phyloP scores from a whole-genome alignment of 2,797 vertebrate species.

The Molossus alvarezi region DNA sequence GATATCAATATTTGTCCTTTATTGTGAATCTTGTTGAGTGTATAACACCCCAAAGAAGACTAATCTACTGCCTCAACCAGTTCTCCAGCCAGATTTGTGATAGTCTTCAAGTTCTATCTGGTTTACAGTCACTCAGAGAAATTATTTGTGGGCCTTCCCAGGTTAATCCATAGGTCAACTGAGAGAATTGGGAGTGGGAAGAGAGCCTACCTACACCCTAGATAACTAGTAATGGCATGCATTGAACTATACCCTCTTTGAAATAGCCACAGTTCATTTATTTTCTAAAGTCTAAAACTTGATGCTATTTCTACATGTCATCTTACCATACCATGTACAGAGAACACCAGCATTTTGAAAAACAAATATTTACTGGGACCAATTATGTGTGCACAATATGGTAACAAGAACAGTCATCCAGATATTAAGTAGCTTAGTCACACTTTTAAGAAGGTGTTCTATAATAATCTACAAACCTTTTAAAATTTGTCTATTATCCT shows the following conservation, averaged over 20 bases:
- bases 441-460: neutral
- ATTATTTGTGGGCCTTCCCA: neutral
- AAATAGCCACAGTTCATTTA: neutral
- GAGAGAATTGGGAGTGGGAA: neutral
- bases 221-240: neutral
- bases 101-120: neutral
- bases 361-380: neutral
- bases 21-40: neutral
- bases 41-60: neutral
- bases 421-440: neutral
- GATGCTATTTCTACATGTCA: neutral
- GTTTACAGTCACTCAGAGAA: neutral
- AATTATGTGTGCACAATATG: neutral
- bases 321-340: neutral
- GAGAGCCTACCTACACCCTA: neutral
- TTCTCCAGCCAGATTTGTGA: neutral
- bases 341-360: slow-evolving; percentile 23
- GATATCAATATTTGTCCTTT: neutral
- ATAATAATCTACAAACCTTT: slow-evolving; percentile 44
- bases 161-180: neutral
- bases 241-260: neutral
- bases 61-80: neutral
- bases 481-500: neutral
- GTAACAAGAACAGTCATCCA: neutral
- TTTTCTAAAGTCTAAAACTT: neutral